These are phyloP conservation scores for Ethmia dodecea DNA, from an alignment of 2,888 invertebrate species.

Conservation along the genomic window DNA sequence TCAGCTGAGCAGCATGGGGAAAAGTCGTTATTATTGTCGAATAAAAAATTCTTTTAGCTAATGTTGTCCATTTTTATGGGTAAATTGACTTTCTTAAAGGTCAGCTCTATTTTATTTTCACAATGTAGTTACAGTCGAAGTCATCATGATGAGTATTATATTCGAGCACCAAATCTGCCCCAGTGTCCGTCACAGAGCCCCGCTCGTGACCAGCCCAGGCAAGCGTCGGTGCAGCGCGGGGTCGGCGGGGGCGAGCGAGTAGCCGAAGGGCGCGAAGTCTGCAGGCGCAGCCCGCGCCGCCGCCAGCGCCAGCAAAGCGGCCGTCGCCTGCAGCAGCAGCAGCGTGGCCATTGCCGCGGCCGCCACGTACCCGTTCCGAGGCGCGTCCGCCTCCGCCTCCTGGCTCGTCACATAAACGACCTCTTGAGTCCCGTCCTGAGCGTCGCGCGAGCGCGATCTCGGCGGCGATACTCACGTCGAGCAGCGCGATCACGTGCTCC, in stretches of 20 bases:
- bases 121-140: too few relatives aligned
- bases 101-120: too few relatives aligned
- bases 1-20: too few relatives aligned
- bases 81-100: too few relatives aligned
- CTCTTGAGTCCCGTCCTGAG: too few relatives aligned
- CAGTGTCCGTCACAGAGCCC: too few relatives aligned
- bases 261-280: slow-evolving; percentile 5
- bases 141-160: too few relatives aligned
- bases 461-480: slow-evolving; percentile 32
- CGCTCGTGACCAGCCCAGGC: not conserved
- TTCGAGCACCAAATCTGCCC: too few relatives aligned
- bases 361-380: slow-evolving; percentile 39
- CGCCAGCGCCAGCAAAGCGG: slow-evolving; percentile 29
- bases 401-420: slow-evolving; percentile 19
- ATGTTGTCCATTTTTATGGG: too few relatives aligned
- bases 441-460: too few relatives aligned
- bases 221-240: not conserved
- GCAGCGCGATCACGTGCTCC: slow-evolving; percentile 25
- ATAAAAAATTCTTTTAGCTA: too few relatives aligned
- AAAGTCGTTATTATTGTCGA: too few relatives aligned
- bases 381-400: slow-evolving; percentile 44
- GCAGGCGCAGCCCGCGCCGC: slow-evolving; percentile 17
- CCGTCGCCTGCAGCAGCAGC: slow-evolving; percentile 33
- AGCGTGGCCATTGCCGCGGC: slow-evolving; percentile 25
- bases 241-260: not conserved